Evolutionary conservation across 2,113 vertebrate species (phyloP), one percentile per base, ranked within the genome.

Genomic region (Plecotus auritus): DNA sequence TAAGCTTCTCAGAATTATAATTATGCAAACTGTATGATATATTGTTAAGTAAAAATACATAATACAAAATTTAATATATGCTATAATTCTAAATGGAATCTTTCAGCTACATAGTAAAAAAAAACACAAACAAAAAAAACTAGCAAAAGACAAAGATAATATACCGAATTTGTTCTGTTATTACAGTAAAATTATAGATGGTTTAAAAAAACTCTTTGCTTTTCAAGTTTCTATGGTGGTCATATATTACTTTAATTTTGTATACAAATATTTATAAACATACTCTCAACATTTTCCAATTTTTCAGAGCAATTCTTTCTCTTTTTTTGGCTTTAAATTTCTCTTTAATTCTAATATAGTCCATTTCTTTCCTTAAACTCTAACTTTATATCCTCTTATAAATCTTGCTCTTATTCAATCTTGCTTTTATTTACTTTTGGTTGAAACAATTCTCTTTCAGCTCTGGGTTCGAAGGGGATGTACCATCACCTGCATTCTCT

Each of bases 371-470:
- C 66, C 85, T 89, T 90, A 93, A 95, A 82, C 32, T 81, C 47
- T 74, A 93, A 89, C 23, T 86, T 61, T 89, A 35, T 69, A 91
- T 30, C 32, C 37, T 94, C 17, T 61, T 93, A 86, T 76, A 93
- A 70, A 95, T 84, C 61, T 93, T 89, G 47, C 40, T 96, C 93
- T 91, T 86, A 94, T 93, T 89, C 70, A 91, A 64, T 94, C 49
- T 80, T 66, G 45, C 49, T 81, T 94, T 90, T 90, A 95, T 96
- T 97, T 96, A 95, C 85, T 93, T 96, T 92, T 59, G 30, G 92
- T 88, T 92, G 76, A 81, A 95, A 90, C 35, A 92, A 95, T 92
- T 93, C 73, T 23, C 80, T 91, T 93, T 81, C 59, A 89, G 61
- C 35, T 90, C 66, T 88, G 28, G 59, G 76, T 95, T 95, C 92